Percentiles rank a stretch among this genome's conserved stretches.
Evolutionary conservation across 1,140 invertebrate species (phyloP).

Genomic region (Sipha flava): DNA sequence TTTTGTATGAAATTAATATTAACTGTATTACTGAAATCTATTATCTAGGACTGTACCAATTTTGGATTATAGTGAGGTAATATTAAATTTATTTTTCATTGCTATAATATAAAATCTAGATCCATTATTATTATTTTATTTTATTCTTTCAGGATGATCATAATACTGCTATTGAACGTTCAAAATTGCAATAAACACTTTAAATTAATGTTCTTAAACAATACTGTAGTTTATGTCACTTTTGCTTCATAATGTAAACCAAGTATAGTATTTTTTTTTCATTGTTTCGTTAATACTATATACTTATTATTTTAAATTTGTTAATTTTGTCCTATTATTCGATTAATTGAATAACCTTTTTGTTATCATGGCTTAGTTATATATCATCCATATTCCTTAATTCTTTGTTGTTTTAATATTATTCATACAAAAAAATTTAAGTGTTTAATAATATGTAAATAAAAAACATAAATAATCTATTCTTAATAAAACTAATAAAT

Average conservation of each 20-base stretch:
- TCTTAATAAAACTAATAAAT: slow-evolving; percentile 13
- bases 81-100: not conserved
- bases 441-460: not conserved
- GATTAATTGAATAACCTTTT: not conserved
- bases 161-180: slow-evolving; percentile 16
- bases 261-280: not conserved
- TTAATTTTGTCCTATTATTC: not conserved
- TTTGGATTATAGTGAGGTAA: slow-evolving; percentile 74
- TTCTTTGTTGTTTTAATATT: not conserved
- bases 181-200: not conserved
- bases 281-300: not conserved
- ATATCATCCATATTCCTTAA: not conserved
- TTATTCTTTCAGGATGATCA: slow-evolving; percentile 12
- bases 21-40: slow-evolving; percentile 27
- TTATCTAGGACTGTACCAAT: slow-evolving; percentile 59
- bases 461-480: not conserved
- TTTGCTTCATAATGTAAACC: not conserved
- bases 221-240: not conserved
- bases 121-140: not conserved
- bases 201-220: not conserved
- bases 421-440: not conserved
- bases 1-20: not conserved
- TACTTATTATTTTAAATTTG: not conserved
- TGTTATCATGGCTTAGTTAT: not conserved
- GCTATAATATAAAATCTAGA: not conserved